phyloP scores from a whole-genome alignment of 2,797 vertebrate species.

The Sylvia borin region DNA sequence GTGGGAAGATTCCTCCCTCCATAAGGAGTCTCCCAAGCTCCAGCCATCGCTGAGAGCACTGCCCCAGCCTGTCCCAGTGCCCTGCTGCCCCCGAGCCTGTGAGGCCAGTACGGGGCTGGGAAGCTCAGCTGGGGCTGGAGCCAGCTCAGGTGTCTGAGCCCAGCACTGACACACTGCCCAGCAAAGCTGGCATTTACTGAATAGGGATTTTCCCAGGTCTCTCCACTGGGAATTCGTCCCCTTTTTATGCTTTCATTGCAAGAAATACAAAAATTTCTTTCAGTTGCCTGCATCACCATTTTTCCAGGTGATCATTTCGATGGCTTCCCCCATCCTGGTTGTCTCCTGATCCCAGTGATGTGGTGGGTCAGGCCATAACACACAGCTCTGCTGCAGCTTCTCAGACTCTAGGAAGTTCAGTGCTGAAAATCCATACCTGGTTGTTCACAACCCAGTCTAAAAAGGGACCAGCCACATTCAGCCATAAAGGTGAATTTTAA shows the following conservation, averaged over 20 bases:
- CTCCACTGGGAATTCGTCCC: not conserved
- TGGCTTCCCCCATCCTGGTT: not conserved
- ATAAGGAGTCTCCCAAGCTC: not conserved
- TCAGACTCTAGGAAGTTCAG: not conserved
- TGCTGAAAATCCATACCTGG: not conserved
- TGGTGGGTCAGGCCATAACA: not conserved
- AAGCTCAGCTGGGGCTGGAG: not conserved
- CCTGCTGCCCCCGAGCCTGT: rapidly evolving
- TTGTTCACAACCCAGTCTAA: not conserved
- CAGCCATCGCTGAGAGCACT: not conserved
- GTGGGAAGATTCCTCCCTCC: not conserved
- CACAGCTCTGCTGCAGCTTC: not conserved
- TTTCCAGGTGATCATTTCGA: rapidly evolving
- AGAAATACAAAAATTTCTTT: not conserved
- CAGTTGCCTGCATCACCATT: not conserved
- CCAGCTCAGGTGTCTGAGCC: not conserved
- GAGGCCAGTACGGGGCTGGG: rapidly evolving
- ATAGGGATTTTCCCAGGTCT: not conserved
- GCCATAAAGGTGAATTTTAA: not conserved
- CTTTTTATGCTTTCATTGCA: not conserved
- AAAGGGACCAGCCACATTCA: not conserved
- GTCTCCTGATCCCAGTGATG: not conserved
- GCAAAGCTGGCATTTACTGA: not conserved
- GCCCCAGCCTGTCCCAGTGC: not conserved
- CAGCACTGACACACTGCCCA: not conserved